Evolutionary conservation across 1,140 invertebrate genomes (phyloP).

Genomic region (Drosophila insularis): DNA sequence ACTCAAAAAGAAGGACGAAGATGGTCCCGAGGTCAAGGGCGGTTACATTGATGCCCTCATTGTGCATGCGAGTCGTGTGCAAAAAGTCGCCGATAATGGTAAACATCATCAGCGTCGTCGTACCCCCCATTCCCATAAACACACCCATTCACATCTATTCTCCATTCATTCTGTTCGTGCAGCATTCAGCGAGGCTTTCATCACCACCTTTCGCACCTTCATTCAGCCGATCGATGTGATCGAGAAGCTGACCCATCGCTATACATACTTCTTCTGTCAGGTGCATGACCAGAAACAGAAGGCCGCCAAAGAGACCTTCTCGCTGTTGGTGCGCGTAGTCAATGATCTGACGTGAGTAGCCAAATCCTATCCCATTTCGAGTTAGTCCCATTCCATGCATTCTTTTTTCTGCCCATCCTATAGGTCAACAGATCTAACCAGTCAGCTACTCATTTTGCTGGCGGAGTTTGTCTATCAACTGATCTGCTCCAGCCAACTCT

Average conservation of each 20-base stretch:
- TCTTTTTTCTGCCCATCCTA: slow-evolving; percentile 42
- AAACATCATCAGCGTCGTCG: slow-evolving; percentile 44
- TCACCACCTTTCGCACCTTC: slow-evolving; percentile 98
- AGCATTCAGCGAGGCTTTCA: slow-evolving; percentile 96
- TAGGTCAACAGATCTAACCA: slow-evolving; percentile 92
- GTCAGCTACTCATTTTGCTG: slow-evolving; percentile 88
- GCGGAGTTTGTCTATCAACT: slow-evolving; percentile 97
- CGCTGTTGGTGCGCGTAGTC: slow-evolving; percentile 94
- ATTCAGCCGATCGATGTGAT: slow-evolving; percentile 94
- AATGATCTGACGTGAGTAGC: slow-evolving; percentile 95
- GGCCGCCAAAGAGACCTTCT: slow-evolving; percentile 93
- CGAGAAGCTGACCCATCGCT: slow-evolving; percentile 92
- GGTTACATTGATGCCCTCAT: slow-evolving; percentile 95
- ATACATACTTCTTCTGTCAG: slow-evolving; percentile 89
- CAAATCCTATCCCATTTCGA: not conserved
- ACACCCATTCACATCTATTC: slow-evolving; percentile 34
- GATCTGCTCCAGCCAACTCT: slow-evolving; percentile 92
- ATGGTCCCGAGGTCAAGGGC: slow-evolving; percentile 94
- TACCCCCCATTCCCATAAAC: slow-evolving; percentile 19
- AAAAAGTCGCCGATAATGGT: slow-evolving; percentile 80
- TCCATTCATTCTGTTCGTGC: slow-evolving; percentile 52
- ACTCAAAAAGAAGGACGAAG: slow-evolving; percentile 90
- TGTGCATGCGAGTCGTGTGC: slow-evolving; percentile 94
- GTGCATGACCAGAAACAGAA: slow-evolving; percentile 89
- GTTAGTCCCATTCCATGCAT: not conserved